Percentiles rank a stretch among this genome's conserved stretches.
Evolutionary conservation across 2,113 vertebrate species (phyloP).

Genomic region (Tautogolabrus adspersus): DNA sequence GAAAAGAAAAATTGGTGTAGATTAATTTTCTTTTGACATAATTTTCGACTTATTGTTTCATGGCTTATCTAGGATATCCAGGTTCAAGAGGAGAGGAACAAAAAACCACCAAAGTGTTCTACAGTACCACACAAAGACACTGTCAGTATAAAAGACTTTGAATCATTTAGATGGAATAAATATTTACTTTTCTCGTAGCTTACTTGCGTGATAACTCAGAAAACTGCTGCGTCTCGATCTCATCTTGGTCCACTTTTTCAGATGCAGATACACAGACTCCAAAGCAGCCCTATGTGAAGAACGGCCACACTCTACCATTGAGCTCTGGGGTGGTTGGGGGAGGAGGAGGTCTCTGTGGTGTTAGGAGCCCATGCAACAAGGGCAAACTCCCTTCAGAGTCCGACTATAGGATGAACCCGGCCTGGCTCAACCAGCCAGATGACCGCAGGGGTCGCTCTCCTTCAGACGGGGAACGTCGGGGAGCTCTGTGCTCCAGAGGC

Average conservation of each 20-base stretch:
- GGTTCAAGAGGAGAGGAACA: neutral
- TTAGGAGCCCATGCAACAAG: conserved; percentile 74
- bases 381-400: conserved; percentile 80
- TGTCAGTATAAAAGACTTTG: neutral
- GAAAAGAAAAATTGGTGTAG: neutral
- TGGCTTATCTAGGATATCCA: neutral
- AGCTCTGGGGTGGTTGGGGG: conserved; percentile 51
- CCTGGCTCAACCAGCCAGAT: conserved; percentile 84
- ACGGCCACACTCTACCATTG: conserved; percentile 91
- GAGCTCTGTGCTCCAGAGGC: conserved; percentile 50
- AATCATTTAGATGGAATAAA: conserved; percentile 22
- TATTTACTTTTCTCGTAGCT: neutral
- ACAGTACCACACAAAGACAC: neutral
- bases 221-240: neutral
- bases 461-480: conserved; percentile 69
- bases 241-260: conserved; percentile 42
- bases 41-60: neutral
- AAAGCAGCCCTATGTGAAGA: conserved; percentile 87
- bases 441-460: conserved; percentile 78
- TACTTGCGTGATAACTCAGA: conserved; percentile 7
- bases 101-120: neutral
- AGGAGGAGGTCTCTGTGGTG: conserved; percentile 53
- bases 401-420: conserved; percentile 80
- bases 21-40: neutral
- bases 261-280: conserved; percentile 84